A percentile compares a stretch with the other conserved stretches of the same genome.
phyloP scores from a whole-genome alignment of 1,140 invertebrate genomes.

The Acromyrmex heyeri region DNA sequence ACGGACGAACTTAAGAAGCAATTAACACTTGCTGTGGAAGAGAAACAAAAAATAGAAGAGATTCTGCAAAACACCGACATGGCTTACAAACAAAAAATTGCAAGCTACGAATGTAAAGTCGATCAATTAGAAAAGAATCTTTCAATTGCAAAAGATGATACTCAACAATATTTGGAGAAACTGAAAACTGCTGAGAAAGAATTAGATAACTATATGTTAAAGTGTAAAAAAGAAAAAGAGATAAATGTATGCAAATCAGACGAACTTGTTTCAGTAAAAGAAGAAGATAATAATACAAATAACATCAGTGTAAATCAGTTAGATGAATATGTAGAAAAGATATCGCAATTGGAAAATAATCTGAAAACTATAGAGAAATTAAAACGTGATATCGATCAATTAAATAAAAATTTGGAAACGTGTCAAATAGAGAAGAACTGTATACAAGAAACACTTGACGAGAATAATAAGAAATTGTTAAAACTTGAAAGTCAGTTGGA shows the following conservation, averaged over 20 bases:
- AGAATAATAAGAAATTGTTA: constrained; percentile 52
- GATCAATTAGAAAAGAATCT: constrained; percentile 41
- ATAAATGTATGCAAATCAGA: neutral
- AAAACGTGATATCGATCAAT: constrained; percentile 32
- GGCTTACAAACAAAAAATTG: constrained; percentile 14
- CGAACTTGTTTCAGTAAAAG: constrained; percentile 52
- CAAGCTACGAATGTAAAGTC: constrained; percentile 36
- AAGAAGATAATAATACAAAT: constrained; percentile 33
- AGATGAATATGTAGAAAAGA: constrained; percentile 38
- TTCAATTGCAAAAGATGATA: neutral
- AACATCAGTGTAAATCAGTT: constrained; percentile 4
- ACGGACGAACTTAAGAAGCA: constrained; percentile 36
- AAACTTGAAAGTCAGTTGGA: constrained; percentile 43
- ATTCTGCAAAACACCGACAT: neutral
- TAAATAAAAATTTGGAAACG: constrained; percentile 53
- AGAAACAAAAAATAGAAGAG: constrained; percentile 42
- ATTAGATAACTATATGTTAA: constrained; percentile 40
- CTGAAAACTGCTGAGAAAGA: constrained; percentile 19
- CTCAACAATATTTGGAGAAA: constrained; percentile 48
- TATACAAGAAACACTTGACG: constrained; percentile 33
- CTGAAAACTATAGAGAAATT: constrained; percentile 33
- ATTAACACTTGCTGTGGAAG: constrained; percentile 21
- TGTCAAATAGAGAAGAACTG: constrained; percentile 58
- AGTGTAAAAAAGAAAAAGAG: constrained; percentile 40
- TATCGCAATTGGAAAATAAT: constrained; percentile 46